Base-by-base conservation (phyloP, 2,113 vertebrate genomes). In the Oceanodroma tethys region DNA sequence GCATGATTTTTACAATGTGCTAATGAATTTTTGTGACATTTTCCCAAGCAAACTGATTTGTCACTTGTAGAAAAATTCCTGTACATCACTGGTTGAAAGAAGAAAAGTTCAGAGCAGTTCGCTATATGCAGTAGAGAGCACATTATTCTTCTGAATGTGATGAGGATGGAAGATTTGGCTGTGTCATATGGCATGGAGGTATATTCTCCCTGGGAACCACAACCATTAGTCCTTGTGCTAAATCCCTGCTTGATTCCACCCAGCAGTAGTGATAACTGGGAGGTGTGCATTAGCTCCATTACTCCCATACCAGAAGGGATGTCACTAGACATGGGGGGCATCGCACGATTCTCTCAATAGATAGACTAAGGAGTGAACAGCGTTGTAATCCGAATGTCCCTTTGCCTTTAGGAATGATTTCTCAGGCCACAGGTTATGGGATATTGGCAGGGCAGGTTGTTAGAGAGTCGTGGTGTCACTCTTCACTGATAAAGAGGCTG, bases 381-480 rank as follows among this genome's bases (percentile, higher is more conserved):
- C 12, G 2, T 16, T 78, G 30, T 21, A 67, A 43, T 58, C 36
- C 3, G 3, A 84, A 36, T 48, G n/a, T 36, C 42, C 25, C 19
- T 71, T 65, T 70, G 26, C 25, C 45, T 76, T 40, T 53, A 27
- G 59, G 66, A 88, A 68, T 53, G 7, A 30, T 86, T 85, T 72
- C 30, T 66, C 8, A n/a, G 34, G 23, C 32, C 50, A 19, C 20
- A 25, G 23, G 23, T 55, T 74, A 5, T 52, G 18, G 56, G 29
- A 34, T 47, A 36, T 55, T 63, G 68, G 6, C 38, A 73, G 80
- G 11, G 15, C 59, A 30, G 26, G 36, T 21, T 84, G 42, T 70
- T 17, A 45, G 58, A 52, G 34, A 17, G 29, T 27, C 0, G 0
- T 2, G 9, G 17, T n/a, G 25, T 65, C 15, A 9, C 23, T 53